Evolutionary conservation across 2,888 invertebrate genomes (phyloP).

Genomic region (Dione vanillae): DNA sequence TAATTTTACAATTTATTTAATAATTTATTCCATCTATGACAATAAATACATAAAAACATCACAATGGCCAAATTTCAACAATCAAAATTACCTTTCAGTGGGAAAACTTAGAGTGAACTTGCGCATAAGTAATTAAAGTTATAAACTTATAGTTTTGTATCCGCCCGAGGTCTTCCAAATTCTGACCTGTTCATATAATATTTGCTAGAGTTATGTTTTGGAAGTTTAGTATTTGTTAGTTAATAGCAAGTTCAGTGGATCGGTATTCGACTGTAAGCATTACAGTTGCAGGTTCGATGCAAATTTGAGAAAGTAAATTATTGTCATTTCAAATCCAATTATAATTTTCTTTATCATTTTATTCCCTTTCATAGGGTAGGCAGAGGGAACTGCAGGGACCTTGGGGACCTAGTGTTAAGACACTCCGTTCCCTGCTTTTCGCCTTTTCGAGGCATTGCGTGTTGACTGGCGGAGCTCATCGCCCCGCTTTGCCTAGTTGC

Average conservation of each 20-base stretch:
- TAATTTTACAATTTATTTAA: not conserved
- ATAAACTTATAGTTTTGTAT: slow-evolving; percentile 38
- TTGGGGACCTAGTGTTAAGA: no score
- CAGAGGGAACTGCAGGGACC: no score
- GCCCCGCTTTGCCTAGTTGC: no score
- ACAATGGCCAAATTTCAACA: slow-evolving; percentile 8
- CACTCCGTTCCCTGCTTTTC: no score
- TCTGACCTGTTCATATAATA: slow-evolving; percentile 23
- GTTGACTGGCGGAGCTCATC: no score
- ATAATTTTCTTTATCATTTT: no score
- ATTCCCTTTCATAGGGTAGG: no score
- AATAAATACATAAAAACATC: not conserved
- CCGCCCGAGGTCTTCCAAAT: slow-evolving; percentile 31
- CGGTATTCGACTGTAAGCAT: no score
- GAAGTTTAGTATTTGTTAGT: not conserved
- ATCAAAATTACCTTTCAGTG: slow-evolving; percentile 21
- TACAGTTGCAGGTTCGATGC: no score
- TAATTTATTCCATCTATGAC: not conserved
- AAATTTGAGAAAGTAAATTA: no score
- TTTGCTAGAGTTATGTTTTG: not conserved
- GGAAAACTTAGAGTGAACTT: slow-evolving; percentile 21
- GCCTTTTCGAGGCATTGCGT: no score
- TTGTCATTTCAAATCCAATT: no score
- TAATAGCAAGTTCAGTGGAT: not conserved
- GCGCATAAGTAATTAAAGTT: slow-evolving; percentile 38